Percentiles rank a stretch among this genome's conserved stretches.
Conservation (phyloP, 2,113 vertebrate genomes). For the Festucalex cinctus region DNA sequence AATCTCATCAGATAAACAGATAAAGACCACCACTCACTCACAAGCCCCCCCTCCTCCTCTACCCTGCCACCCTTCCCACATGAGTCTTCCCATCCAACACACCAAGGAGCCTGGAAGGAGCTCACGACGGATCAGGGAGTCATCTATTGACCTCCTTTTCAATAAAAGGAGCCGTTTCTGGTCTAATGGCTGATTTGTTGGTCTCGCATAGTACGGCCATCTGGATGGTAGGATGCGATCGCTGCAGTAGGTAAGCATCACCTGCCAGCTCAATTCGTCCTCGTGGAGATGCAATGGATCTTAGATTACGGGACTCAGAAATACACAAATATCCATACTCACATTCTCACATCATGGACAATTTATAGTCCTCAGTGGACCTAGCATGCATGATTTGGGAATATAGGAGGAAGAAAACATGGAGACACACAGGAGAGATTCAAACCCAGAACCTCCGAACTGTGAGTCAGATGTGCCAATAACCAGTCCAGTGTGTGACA, state of each 20-base stretch:
- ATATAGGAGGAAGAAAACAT: neutral
- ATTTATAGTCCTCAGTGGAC: neutral
- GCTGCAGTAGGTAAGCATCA: slow-evolving; percentile 60
- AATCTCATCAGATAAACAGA: slow-evolving; percentile 79
- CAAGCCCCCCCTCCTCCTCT: slow-evolving; percentile 5
- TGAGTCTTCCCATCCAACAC: slow-evolving; percentile 54
- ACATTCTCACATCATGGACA: neutral
- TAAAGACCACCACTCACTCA: slow-evolving; percentile 72
- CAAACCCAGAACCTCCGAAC: no score
- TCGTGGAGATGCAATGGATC: neutral
- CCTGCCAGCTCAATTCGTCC: slow-evolving; percentile 44
- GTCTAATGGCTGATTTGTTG: slow-evolving; percentile 74
- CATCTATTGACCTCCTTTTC: slow-evolving; percentile 85
- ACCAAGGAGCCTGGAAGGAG: slow-evolving; percentile 71
- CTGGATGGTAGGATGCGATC: slow-evolving; percentile 65
- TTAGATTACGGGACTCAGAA: neutral
- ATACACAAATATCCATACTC: neutral
- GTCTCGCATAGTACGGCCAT: slow-evolving; percentile 72
- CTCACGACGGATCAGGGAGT: slow-evolving; percentile 50
- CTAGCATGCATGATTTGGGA: neutral
- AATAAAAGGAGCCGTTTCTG: slow-evolving; percentile 74
- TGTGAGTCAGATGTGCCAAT: no score
- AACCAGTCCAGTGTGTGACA: no score
- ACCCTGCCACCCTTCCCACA: slow-evolving; percentile 31
- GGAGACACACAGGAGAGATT: no score